phyloP scores from a whole-genome alignment of 2,888 invertebrate genomes.

The Lingula anatina region DNA sequence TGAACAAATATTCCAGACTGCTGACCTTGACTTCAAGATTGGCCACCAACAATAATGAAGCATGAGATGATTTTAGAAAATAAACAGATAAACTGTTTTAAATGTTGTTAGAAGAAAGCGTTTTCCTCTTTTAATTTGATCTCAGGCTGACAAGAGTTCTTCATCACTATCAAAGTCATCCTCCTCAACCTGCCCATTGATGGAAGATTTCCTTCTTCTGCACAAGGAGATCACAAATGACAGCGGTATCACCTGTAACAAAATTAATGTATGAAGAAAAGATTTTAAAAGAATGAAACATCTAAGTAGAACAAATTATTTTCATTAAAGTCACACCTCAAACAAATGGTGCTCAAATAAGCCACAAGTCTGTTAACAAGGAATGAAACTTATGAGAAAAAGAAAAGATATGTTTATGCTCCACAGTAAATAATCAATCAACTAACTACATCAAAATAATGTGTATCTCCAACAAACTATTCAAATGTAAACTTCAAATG shows the following conservation, averaged over 20 bases:
- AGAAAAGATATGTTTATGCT: too few relatives aligned
- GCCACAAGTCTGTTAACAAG: not conserved
- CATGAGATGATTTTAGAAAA: too few relatives aligned
- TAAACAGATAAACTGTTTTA: too few relatives aligned
- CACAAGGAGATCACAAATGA: constrained; percentile 38
- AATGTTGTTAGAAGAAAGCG: too few relatives aligned
- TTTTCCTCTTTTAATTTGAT: not conserved
- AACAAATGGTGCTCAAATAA: not conserved
- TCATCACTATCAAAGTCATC: constrained; percentile 48
- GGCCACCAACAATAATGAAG: too few relatives aligned
- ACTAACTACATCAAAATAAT: too few relatives aligned
- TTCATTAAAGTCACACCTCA: not conserved
- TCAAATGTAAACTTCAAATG: too few relatives aligned
- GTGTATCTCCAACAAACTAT: too few relatives aligned
- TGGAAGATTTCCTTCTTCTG: constrained; percentile 31
- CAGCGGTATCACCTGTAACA: constrained; percentile 35
- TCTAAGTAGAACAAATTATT: not conserved
- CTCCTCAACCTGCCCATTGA: constrained; percentile 41
- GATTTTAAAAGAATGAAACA: not conserved
- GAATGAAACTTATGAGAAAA: not conserved
- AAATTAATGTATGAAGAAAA: not conserved
- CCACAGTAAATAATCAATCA: too few relatives aligned
- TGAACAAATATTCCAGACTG: too few relatives aligned
- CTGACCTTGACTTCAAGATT: too few relatives aligned
- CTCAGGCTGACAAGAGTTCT: constrained; percentile 23